A percentile compares a stretch with the other conserved stretches of the same genome.
These are phyloP conservation scores for Linyphia triangularis DNA, from an alignment of 2,888 invertebrate species.

Conservation along the genomic window DNA sequence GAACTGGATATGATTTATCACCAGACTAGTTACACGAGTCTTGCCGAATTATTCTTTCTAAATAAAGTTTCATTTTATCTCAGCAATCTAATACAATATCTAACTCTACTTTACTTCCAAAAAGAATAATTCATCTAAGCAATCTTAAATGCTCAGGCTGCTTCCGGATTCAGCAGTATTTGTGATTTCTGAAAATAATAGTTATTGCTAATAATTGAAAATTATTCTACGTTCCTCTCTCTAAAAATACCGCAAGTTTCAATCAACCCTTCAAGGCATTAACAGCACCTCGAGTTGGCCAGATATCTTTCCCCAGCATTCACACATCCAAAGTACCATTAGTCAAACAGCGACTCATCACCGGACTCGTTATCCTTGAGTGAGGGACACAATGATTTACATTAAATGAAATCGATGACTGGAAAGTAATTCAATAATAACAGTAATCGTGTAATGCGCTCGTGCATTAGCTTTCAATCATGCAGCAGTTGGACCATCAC, in stretches of 20 bases:
- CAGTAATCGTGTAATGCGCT: constrained; percentile 31
- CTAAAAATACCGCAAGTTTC: not conserved
- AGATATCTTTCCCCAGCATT: not conserved
- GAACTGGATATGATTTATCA: too few species aligned
- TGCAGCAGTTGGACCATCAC: not conserved
- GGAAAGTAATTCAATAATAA: constrained; percentile 52
- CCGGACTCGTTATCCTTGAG: not conserved
- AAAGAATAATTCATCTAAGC: too few species aligned
- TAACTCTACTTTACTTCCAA: too few species aligned
- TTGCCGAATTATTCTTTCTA: too few species aligned
- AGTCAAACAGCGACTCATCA: not conserved
- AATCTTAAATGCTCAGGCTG: too few species aligned
- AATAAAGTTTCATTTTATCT: too few species aligned
- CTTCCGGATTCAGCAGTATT: too few species aligned
- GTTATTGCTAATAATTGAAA: too few species aligned
- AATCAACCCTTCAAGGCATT: not conserved
- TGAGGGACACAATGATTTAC: constrained; percentile 13
- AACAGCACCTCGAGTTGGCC: not conserved
- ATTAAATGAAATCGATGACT: constrained; percentile 35
- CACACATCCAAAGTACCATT: not conserved
- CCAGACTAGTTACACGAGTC: too few species aligned
- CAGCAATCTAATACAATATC: too few species aligned
- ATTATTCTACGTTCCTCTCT: too few species aligned
- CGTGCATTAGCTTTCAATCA: constrained; percentile 19
- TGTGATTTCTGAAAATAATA: too few species aligned